Evolutionary conservation across 2,888 invertebrate species (phyloP).

Genomic region (Meiosimyza platycephala): DNA sequence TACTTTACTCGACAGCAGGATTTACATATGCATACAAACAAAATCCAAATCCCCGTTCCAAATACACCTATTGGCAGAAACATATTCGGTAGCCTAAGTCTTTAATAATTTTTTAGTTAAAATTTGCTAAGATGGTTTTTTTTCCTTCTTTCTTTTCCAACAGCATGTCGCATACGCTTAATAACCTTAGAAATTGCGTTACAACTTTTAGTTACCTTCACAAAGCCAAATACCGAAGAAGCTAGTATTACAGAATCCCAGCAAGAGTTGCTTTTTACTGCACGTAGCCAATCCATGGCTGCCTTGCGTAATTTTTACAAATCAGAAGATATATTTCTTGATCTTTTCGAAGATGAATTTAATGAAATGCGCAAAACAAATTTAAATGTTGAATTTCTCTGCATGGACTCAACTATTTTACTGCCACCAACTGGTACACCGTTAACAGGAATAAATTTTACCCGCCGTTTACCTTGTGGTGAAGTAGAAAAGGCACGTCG

Average conservation of each 20-base stretch:
- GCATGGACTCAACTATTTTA: conserved; percentile 95
- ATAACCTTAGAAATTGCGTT: conserved; percentile 92
- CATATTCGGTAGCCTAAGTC: not conserved
- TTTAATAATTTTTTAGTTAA: not conserved
- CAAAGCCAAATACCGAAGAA: conserved; percentile 61
- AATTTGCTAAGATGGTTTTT: too few species aligned
- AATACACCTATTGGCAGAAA: not conserved
- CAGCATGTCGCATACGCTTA: conserved; percentile 87
- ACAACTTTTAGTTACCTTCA: conserved; percentile 80
- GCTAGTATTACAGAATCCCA: conserved; percentile 67
- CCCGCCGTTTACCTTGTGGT: conserved; percentile 93
- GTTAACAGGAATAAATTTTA: conserved; percentile 94
- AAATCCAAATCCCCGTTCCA: not conserved
- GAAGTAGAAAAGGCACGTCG: conserved; percentile 90
- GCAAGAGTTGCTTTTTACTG: conserved; percentile 74
- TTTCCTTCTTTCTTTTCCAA: not conserved
- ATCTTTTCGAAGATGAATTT: conserved; percentile 98
- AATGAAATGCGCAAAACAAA: conserved; percentile 89
- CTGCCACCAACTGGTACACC: conserved; percentile 96
- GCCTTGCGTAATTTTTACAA: conserved; percentile 93
- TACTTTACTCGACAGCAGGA: too few species aligned
- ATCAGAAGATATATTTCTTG: conserved; percentile 97
- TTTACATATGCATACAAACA: too few species aligned
- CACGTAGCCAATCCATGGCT: conserved; percentile 84
- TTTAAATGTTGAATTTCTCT: conserved; percentile 92